Evolutionary conservation across 2,113 vertebrate genomes (phyloP).

Genomic region (Taxidea taxus): DNA sequence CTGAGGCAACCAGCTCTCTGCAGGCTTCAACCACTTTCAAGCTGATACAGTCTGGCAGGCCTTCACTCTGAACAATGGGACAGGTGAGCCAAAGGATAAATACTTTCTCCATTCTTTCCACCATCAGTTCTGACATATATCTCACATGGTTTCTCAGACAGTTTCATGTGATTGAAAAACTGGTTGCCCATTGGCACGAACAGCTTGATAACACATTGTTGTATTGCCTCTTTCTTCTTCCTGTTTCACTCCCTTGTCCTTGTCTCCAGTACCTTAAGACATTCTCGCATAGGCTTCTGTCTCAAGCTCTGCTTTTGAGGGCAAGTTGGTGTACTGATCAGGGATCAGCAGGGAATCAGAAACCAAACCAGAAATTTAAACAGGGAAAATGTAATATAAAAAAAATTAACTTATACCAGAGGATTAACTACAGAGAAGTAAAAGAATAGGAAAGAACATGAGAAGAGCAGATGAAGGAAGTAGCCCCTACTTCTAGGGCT

Average conservation of each 20-base stretch:
- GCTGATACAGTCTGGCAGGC: not conserved
- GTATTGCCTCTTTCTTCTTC: not conserved
- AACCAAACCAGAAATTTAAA: constrained; percentile 3
- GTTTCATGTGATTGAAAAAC: not conserved
- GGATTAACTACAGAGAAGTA: not conserved
- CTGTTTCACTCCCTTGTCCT: not conserved
- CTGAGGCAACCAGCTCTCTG: not conserved
- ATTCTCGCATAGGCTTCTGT: not conserved
- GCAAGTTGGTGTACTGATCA: not conserved
- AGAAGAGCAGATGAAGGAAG: not conserved
- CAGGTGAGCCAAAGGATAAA: not conserved
- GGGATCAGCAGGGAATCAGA: not conserved
- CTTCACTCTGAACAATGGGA: not conserved
- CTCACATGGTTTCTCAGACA: not conserved
- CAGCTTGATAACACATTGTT: not conserved
- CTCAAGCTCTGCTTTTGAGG: constrained; percentile 9
- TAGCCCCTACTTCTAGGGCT: not conserved
- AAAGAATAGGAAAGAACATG: not conserved
- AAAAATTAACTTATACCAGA: not conserved
- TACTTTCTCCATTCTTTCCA: not conserved
- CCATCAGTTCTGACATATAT: not conserved
- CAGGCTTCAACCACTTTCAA: not conserved
- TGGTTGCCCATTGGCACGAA: not conserved
- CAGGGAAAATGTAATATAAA: constrained; percentile 3
- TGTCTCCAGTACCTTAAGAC: not conserved